Evolutionary conservation across 2,888 invertebrate species (phyloP), one percentile per base, ranked within the genome.

Genomic region (Pyrrhia umbra): DNA sequence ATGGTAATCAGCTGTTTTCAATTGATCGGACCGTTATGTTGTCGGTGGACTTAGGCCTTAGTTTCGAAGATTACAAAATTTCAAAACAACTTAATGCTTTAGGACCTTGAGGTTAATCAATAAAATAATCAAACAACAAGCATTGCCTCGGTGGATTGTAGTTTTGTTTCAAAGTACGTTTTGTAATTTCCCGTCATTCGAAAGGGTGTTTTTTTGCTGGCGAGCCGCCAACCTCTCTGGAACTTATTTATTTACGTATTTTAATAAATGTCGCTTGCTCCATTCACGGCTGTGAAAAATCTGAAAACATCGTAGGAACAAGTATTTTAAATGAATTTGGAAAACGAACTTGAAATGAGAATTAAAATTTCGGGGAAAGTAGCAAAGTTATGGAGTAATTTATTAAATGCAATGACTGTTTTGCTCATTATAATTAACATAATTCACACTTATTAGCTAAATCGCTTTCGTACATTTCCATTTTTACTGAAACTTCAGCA

Each of bases 191-290:
- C 56, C 70, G 37, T 16, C 56, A 58, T 60, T 45, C 40, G 21
- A 50, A 58, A 63, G 63, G 61, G 60, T 67, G 70, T 61, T 37
- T 59, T n/a, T 52, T 57, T 30, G 58, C 67, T 79, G 82, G 76
- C 75, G 23, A 47, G 34, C 23, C 64, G 82, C 83, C 84, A 84
- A 59, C 63, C 47, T 74, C 65, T 58, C 56, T 54, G 47, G 56
- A 75, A 76, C 68, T 70, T 76, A 52, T 65, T 77, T 77, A 75
- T 77, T 76, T 76, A 69, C 63, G 75, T 75, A 68, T 78, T 82
- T 82, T 79, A 81, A 76, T 80, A 80, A 83, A 79, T 73, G 68
- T 71, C 57, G 52, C 54, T 45, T 45, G 43, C 56, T 55, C 47
- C 47, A 30, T 66, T 72, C 62, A 52, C 64, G 57, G 56, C 59